Conservation (phyloP, 2,797 vertebrate genomes). For the Bradypus variegatus region DNA sequence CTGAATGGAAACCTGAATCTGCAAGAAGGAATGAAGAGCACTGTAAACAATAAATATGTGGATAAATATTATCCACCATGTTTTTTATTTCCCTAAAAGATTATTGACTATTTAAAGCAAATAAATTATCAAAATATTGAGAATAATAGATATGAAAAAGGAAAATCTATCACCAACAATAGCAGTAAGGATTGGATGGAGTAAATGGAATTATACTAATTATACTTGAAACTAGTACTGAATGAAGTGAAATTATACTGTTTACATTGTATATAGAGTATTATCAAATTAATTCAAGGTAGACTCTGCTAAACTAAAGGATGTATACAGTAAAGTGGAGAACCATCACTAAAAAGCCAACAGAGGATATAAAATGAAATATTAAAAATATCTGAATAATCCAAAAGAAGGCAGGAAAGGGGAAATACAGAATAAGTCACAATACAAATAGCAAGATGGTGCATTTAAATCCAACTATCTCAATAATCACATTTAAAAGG, state of each 20-base stretch:
- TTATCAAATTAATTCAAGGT: neutral
- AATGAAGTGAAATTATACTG: neutral
- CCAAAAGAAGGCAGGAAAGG: neutral
- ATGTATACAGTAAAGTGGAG: neutral
- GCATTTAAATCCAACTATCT: too few species aligned
- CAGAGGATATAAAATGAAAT: neutral
- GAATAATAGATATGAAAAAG: neutral
- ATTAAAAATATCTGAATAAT: neutral
- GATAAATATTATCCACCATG: neutral
- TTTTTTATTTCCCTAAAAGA: neutral
- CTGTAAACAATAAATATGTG: neutral
- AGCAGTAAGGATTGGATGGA: neutral
- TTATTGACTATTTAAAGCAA: neutral
- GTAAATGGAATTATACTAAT: neutral
- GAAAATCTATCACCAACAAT: neutral
- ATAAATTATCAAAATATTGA: neutral
- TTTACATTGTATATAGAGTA: neutral
- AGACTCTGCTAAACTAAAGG: neutral
- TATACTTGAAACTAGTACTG: neutral
- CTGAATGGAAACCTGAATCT: neutral
- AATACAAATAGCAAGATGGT: neutral
- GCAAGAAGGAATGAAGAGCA: neutral
- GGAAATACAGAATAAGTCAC: neutral
- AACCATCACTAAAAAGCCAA: neutral
- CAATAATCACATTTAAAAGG: neutral